Conservation (phyloP, 2,113 vertebrate species). For the Nanorana parkeri region DNA sequence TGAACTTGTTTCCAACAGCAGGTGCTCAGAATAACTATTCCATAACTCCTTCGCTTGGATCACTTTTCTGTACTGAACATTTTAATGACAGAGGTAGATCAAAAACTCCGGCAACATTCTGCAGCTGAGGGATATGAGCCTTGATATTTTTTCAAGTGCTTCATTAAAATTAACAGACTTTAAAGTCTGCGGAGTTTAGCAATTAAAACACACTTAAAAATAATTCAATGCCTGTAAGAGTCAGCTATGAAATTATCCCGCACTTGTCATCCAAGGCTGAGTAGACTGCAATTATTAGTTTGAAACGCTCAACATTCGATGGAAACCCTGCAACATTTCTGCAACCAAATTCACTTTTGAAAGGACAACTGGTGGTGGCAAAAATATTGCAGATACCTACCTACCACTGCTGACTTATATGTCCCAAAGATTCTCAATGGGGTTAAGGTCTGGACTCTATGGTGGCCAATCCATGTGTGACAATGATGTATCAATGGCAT, state of each 20-base stretch:
- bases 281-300: neutral
- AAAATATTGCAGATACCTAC: no score
- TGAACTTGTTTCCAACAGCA: no score
- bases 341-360: neutral
- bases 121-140: conserved; percentile 21
- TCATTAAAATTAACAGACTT: conserved; percentile 31
- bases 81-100: neutral
- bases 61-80: neutral
- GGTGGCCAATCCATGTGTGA: no score
- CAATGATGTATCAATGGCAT: no score
- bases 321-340: neutral
- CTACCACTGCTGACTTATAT: no score
- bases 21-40: no score
- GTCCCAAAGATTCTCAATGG: no score
- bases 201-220: conserved; percentile 23
- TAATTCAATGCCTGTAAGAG: conserved; percentile 5
- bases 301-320: neutral
- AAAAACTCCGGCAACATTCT: neutral
- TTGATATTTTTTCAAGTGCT: conserved; percentile 35
- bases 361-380: no score
- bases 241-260: neutral
- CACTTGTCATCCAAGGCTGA: neutral
- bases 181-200: conserved; percentile 18
- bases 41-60: neutral
- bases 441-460: no score